These are phyloP conservation scores for Strix aluco DNA, from an alignment of 2,113 vertebrate species.

Conservation along the genomic window DNA sequence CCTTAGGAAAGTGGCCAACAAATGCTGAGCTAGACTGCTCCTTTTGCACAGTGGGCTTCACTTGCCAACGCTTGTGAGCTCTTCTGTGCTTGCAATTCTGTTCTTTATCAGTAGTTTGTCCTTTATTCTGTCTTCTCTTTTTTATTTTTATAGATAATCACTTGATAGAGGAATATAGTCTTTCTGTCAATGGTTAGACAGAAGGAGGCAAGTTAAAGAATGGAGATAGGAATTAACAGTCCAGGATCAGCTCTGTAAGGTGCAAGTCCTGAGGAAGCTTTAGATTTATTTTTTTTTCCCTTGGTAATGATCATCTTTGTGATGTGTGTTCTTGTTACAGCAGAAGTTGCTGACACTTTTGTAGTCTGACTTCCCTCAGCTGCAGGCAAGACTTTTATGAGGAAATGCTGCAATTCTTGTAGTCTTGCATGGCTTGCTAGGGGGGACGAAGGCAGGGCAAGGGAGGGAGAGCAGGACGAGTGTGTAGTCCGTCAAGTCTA, in stretches of 20 bases:
- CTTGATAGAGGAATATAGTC: background rate
- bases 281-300: rapidly evolving
- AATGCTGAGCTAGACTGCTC: background rate
- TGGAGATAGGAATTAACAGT: background rate
- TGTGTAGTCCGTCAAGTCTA: background rate
- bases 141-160: background rate
- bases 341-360: background rate
- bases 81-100: background rate
- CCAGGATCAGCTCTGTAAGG: background rate
- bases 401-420: background rate
- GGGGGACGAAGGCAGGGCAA: background rate
- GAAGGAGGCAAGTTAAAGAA: background rate
- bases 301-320: background rate
- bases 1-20: background rate
- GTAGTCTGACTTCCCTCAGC: slow-evolving; percentile 3
- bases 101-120: background rate
- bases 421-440: background rate
- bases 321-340: background rate
- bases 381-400: background rate
- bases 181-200: background rate
- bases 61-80: background rate
- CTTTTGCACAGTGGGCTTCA: background rate
- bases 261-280: background rate
- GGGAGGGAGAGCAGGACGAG: background rate
- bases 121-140: background rate